A percentile compares a stretch with the other conserved stretches of the same genome.
These are phyloP conservation scores for Zaprionus capensis DNA, from an alignment of 1,140 invertebrate genomes.

Conservation along the genomic window DNA sequence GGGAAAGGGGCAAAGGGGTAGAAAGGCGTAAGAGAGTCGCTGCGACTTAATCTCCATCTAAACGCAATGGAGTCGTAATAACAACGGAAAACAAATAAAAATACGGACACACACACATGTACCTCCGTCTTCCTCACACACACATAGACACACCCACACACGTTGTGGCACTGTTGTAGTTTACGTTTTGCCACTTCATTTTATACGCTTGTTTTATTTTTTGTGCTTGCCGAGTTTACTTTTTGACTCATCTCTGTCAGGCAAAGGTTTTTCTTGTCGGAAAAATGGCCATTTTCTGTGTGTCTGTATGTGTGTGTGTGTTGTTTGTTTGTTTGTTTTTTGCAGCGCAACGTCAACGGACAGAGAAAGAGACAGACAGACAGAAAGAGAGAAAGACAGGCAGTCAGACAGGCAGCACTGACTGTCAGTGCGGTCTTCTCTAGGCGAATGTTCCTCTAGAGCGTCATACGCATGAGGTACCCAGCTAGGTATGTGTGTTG, in stretches of 20 bases:
- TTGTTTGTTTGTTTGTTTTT: constrained; percentile 12
- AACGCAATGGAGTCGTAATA: constrained; percentile 82
- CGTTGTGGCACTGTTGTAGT: constrained; percentile 61
- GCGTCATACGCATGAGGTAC: constrained; percentile 12
- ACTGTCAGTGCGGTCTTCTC: constrained; percentile 26
- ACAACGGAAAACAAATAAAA: constrained; percentile 80
- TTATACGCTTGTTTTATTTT: constrained; percentile 51
- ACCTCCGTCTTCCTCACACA: constrained; percentile 9
- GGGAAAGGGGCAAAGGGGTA: not conserved
- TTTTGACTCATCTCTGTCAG: constrained; percentile 49
- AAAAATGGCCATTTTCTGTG: constrained; percentile 35
- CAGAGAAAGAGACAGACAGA: not conserved
- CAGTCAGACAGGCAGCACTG: not conserved
- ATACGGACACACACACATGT: constrained; percentile 38
- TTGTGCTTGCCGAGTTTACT: constrained; percentile 34
- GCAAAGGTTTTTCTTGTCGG: constrained; percentile 11
- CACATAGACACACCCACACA: constrained; percentile 16
- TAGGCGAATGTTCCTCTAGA: constrained; percentile 30
- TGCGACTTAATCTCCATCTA: constrained; percentile 80
- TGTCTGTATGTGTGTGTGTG: not conserved
- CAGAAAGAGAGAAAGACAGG: not conserved
- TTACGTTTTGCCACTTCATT: constrained; percentile 82
- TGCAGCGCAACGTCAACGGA: constrained; percentile 7
- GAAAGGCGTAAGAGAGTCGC: constrained; percentile 12
- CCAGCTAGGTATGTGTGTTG: not conserved